A percentile compares a stretch with the other conserved stretches of the same genome.
Conservation (phyloP, 1,140 invertebrate genomes). For the Orussus abietinus region DNA sequence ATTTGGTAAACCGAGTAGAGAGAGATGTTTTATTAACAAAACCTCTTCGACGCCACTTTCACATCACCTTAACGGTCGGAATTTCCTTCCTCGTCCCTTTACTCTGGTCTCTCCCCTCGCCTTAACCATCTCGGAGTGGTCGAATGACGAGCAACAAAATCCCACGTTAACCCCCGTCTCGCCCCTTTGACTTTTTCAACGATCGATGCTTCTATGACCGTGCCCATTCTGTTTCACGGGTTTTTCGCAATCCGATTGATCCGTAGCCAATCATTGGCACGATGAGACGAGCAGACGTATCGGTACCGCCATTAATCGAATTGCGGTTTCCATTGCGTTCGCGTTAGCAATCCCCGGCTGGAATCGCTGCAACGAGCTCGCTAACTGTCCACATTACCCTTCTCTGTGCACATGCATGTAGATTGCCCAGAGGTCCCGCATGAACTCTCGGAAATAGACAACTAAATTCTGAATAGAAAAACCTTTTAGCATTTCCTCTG, state of each 20-base stretch:
- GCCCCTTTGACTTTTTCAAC: neutral
- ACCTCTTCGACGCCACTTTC: no score
- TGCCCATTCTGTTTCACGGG: slow-evolving; percentile 34
- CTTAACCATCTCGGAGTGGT: slow-evolving; percentile 10
- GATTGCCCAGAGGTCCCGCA: no score
- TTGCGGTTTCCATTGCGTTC: neutral
- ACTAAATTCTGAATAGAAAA: no score
- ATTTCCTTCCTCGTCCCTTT: neutral
- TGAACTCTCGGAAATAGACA: no score
- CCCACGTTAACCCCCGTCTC: slow-evolving; percentile 13
- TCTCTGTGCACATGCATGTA: no score
- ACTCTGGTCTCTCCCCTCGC: slow-evolving; percentile 1
- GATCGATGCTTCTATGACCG: neutral
- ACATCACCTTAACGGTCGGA: no score
- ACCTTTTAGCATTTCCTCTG: no score
- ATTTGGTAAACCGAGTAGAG: no score
- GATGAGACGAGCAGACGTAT: slow-evolving; percentile 3
- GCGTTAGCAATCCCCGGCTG: no score
- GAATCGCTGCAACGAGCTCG: no score
- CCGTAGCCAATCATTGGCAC: slow-evolving; percentile 38
- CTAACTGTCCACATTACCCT: no score
- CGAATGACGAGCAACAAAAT: slow-evolving; percentile 27
- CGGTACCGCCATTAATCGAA: neutral
- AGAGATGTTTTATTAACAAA: no score
- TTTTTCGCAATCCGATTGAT: slow-evolving; percentile 37